Percentiles rank a stretch among this genome's conserved stretches.
Evolutionary conservation across 2,888 invertebrate species (phyloP).

Genomic region (Troilus luridus): DNA sequence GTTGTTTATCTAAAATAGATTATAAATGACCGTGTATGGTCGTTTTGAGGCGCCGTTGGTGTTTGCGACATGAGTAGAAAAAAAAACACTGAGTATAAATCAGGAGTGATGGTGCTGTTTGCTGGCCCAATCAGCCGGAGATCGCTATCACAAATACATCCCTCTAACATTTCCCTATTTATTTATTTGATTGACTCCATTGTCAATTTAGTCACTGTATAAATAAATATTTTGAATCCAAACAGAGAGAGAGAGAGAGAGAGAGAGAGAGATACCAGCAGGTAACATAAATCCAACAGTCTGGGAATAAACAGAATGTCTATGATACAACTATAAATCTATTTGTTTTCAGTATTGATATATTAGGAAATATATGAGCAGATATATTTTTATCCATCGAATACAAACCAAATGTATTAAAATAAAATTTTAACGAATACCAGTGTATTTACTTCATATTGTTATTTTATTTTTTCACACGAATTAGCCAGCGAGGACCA

Average conservation of each 20-base stretch:
- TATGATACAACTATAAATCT: neutral
- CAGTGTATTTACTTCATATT: too few species aligned
- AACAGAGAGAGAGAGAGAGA: neutral
- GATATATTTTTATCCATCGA: too few species aligned
- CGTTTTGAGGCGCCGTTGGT: conserved; percentile 38
- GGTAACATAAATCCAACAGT: neutral
- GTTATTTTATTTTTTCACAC: too few species aligned
- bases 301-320: neutral
- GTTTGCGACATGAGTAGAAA: conserved; percentile 4
- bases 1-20: conserved; percentile 34
- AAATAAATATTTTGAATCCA: conserved; percentile 48
- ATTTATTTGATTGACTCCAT: conserved; percentile 49
- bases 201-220: conserved; percentile 32
- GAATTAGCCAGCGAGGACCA: too few species aligned
- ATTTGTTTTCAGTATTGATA: neutral
- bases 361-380: too few species aligned
- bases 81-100: neutral
- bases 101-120: neutral
- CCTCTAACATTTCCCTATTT: neutral
- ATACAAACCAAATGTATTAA: too few species aligned
- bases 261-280: too few species aligned
- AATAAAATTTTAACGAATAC: too few species aligned
- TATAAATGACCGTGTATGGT: neutral
- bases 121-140: neutral
- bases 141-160: conserved; percentile 41